Percentiles rank a stretch among this genome's conserved stretches.
phyloP scores from a whole-genome alignment of 1,140 invertebrate species.

The Callitettix versicolor region DNA sequence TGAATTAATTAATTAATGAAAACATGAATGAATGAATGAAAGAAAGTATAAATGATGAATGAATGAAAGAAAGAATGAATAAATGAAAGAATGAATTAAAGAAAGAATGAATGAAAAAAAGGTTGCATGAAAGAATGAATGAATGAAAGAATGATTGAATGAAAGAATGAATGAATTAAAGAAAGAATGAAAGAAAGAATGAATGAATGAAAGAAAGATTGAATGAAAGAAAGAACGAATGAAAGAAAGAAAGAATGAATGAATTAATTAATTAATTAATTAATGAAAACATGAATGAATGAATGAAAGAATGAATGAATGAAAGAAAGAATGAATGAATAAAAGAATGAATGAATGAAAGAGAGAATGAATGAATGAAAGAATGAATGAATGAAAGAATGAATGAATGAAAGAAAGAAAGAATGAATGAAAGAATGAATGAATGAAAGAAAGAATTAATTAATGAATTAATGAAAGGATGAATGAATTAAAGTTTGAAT shows the following conservation, averaged over 20 bases:
- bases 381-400: slow-evolving; percentile 2
- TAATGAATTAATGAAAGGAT: slow-evolving; percentile 4
- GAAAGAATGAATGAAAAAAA: background rate
- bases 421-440: slow-evolving; percentile 6
- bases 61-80: no score
- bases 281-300: no score
- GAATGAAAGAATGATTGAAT: slow-evolving; percentile 6
- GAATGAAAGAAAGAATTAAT: no score
- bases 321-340: no score
- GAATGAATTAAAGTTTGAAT: background rate
- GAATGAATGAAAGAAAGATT: background rate
- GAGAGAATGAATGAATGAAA: no score
- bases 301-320: slow-evolving; percentile 7
- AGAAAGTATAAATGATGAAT: background rate
- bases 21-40: no score
- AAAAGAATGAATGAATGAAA: background rate
- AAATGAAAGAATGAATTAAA: no score
- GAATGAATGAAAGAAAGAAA: slow-evolving; percentile 1
- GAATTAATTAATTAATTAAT: background rate
- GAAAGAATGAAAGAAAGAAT: background rate
- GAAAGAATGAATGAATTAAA: slow-evolving; percentile 3
- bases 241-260: slow-evolving; percentile 7
- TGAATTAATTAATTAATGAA: background rate
- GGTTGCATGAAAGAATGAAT: background rate
- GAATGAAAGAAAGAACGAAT: no score